These are phyloP conservation scores for Taenioides sp. DNA, from an alignment of 2,797 vertebrate species.

Conservation along the genomic window DNA sequence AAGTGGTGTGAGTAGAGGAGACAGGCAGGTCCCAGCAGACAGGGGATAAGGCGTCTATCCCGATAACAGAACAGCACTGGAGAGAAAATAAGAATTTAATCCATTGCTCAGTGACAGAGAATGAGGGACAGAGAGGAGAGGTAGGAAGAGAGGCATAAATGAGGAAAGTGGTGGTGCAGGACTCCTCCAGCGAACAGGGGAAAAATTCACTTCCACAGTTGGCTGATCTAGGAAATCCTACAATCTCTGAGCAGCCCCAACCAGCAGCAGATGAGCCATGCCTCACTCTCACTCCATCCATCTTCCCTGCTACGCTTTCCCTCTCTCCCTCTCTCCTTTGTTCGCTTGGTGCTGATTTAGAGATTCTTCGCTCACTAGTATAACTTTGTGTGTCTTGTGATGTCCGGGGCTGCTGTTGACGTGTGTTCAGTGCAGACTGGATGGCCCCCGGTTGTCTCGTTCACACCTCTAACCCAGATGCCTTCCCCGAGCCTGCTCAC, in stretches of 20 bases:
- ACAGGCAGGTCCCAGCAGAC: slow-evolving; percentile 28
- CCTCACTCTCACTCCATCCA: slow-evolving; percentile 53
- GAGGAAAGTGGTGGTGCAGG: slow-evolving; percentile 33
- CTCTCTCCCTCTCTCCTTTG: slow-evolving; percentile 47
- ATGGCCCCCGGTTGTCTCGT: slow-evolving; percentile 58
- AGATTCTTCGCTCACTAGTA: slow-evolving; percentile 13
- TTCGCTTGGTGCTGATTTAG: slow-evolving; percentile 40
- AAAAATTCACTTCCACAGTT: slow-evolving; percentile 76
- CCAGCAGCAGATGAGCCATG: slow-evolving; percentile 72
- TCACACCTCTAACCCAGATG: slow-evolving; percentile 53
- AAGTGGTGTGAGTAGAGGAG: slow-evolving; percentile 16
- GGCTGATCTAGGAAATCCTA: slow-evolving; percentile 78
- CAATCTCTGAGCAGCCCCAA: slow-evolving; percentile 66
- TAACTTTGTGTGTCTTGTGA: slow-evolving; percentile 34
- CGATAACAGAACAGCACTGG: slow-evolving; percentile 45
- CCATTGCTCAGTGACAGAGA: slow-evolving; percentile 47
- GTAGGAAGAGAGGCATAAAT: slow-evolving; percentile 26
- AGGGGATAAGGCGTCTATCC: slow-evolving; percentile 49
- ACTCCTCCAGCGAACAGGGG: slow-evolving; percentile 61
- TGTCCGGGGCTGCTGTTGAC: slow-evolving; percentile 57
- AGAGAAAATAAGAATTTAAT: slow-evolving; percentile 60
- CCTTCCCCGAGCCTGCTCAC: slow-evolving; percentile 40
- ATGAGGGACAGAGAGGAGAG: slow-evolving; percentile 34
- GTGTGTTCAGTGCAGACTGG: slow-evolving; percentile 52
- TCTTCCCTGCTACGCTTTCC: slow-evolving; percentile 44